Conservation (phyloP, 1,140 invertebrate genomes). For the Hyphantria cunea region DNA sequence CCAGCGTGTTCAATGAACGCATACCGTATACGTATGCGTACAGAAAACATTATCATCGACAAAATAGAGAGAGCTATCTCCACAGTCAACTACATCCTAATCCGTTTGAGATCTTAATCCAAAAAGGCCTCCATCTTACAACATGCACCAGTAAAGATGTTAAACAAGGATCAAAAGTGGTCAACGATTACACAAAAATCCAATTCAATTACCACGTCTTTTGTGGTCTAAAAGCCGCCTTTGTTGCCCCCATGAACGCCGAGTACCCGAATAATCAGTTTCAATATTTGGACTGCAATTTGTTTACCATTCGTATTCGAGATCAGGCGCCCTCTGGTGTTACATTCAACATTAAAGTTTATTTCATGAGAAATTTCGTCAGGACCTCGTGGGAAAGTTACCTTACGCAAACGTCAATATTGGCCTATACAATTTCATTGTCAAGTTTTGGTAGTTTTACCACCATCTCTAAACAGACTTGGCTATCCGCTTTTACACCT, state of each 20-base stretch:
- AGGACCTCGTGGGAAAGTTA: slow-evolving; percentile 71
- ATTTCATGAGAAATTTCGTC: slow-evolving; percentile 60
- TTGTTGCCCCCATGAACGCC: slow-evolving; percentile 21
- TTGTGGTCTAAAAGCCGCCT: slow-evolving; percentile 74
- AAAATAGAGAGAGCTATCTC: too few relatives aligned
- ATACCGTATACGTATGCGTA: too few relatives aligned
- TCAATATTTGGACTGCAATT: slow-evolving; percentile 71
- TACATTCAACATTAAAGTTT: slow-evolving; percentile 46
- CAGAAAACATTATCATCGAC: too few relatives aligned
- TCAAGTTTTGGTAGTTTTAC: slow-evolving; percentile 46
- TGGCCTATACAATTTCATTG: slow-evolving; percentile 39
- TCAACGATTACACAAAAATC: slow-evolving; percentile 57
- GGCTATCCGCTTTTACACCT: slow-evolving; percentile 69
- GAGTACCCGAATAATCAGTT: slow-evolving; percentile 62
- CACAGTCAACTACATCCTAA: neutral
- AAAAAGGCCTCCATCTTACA: slow-evolving; percentile 24
- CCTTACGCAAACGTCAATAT: slow-evolving; percentile 69
- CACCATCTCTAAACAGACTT: slow-evolving; percentile 58
- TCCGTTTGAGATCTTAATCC: slow-evolving; percentile 10
- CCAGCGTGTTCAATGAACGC: too few relatives aligned
- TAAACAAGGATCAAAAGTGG: slow-evolving; percentile 62
- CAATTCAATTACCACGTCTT: slow-evolving; percentile 69
- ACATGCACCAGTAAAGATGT: slow-evolving; percentile 40
- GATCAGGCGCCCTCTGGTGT: slow-evolving; percentile 61
- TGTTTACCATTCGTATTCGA: slow-evolving; percentile 61